Evolutionary conservation across 2,888 invertebrate species (phyloP), one percentile per base, ranked within the genome.

Genomic region (Drosophila emarginata): DNA sequence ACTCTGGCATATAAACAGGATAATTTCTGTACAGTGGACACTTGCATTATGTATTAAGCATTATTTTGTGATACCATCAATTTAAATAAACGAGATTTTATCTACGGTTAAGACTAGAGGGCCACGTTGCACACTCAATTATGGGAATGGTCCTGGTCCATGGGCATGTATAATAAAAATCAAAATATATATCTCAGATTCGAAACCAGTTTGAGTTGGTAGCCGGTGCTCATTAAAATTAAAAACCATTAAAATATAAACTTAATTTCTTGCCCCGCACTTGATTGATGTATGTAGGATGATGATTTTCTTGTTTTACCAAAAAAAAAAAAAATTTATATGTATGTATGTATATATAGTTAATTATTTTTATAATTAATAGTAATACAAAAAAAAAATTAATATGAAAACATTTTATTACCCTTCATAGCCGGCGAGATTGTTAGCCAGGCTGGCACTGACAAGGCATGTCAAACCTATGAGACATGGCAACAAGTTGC

Each of bases 341-440:
- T n/a, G 18, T 11, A 45, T 45, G 11, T 2, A 18, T 45, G 4
- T n/a, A 7, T 1, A 21, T 4, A 11, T 57, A n/a, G 28, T 58
- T 14, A 18, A 28, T 45, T 50, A 28, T 62, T 68, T 59, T 26
- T 56, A 63, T 77, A 59, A 69, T 64, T 68, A 65, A 76, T 32
- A 32, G 32, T 32, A 9, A 32, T 32, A 32, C 4, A 32, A 9
- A 11, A 28, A 28, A n/a, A n/a, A n/a, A n/a, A n/a, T n/a, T 32
- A 9, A 32, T 32, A 32, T 11, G 9, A 9, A 11, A 32, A 32
- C 4, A 6, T 64, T 53, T 58, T 57, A 59, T 89, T 87, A 90
- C 90, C 90, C 90, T 71, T 90, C 89, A 78, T 90, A 90, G 72
- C 85, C 83, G 59, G 82, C 86, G 72, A 90, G 80, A 74, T 90